phyloP scores from a whole-genome alignment of 2,797 vertebrate genomes.

The Phaenicophaeus curvirostris region DNA sequence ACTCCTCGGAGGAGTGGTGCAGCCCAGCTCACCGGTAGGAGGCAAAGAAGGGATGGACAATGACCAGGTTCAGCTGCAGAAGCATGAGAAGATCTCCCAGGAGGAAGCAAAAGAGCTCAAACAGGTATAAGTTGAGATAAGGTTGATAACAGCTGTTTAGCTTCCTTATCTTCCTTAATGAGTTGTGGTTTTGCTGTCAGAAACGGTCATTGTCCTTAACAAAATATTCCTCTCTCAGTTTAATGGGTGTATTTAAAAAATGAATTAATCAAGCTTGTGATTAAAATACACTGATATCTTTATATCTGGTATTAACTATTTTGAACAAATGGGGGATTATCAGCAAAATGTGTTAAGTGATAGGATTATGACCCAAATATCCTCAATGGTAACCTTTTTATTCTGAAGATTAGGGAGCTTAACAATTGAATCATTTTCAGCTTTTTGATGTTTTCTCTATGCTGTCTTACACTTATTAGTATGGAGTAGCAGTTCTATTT shows the following conservation, averaged over 20 bases:
- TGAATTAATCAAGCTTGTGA: neutral
- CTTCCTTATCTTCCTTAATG: neutral
- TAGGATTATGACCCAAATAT: neutral
- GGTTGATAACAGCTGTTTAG: neutral
- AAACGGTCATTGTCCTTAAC: neutral
- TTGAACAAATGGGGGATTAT: neutral
- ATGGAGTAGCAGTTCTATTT: neutral
- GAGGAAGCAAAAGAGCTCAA: constrained; percentile 89
- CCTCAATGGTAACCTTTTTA: neutral
- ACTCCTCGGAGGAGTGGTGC: constrained; percentile 72
- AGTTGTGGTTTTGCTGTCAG: neutral
- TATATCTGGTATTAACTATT: neutral
- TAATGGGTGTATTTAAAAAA: neutral
- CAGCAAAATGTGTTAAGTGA: neutral
- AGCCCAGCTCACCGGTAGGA: constrained; percentile 73
- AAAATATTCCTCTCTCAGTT: neutral
- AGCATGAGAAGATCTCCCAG: constrained; percentile 81
- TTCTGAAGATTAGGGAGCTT: neutral
- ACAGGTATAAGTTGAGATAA: constrained; percentile 79
- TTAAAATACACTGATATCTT: neutral
- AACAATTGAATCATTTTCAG: neutral
- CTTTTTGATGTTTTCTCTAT: neutral
- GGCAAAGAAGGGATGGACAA: constrained; percentile 54
- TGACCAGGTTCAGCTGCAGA: constrained; percentile 80
- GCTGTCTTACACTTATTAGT: neutral